A percentile compares a stretch with the other conserved stretches of the same genome.
Evolutionary conservation across 2,113 vertebrate species (phyloP).

Genomic region (Erythrocercus mccallii): DNA sequence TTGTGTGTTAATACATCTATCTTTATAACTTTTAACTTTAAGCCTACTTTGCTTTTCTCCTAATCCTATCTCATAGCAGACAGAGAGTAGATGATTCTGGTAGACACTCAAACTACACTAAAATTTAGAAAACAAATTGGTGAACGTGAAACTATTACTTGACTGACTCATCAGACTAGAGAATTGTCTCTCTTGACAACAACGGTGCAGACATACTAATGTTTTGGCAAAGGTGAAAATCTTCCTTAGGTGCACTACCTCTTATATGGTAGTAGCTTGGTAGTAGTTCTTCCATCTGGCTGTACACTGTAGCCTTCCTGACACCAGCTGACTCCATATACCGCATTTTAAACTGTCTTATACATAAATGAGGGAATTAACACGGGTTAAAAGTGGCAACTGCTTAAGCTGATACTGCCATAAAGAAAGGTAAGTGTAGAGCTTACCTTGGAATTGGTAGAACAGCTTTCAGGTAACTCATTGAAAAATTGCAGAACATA

Average conservation of each 20-base stretch:
- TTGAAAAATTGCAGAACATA: neutral
- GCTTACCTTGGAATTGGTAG: neutral
- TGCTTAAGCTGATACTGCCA: neutral
- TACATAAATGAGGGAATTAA: neutral
- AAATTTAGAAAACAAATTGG: too few species aligned
- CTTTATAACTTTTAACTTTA: too few species aligned
- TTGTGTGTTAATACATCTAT: too few species aligned
- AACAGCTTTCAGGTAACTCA: neutral
- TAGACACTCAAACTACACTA: too few species aligned
- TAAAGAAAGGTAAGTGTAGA: neutral
- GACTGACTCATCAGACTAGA: neutral
- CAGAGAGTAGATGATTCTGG: too few species aligned
- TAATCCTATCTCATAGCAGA: too few species aligned
- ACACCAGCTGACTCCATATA: neutral
- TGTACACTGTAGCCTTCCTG: neutral
- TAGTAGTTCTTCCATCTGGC: neutral
- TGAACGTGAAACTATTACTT: too few species aligned
- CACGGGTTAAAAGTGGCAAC: neutral
- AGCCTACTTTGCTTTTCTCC: too few species aligned
- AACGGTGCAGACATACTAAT: neutral
- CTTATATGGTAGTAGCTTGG: neutral
- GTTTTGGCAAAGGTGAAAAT: neutral
- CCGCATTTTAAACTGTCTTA: neutral
- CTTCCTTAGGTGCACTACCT: neutral
- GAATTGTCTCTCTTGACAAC: neutral